A percentile compares a stretch with the other conserved stretches of the same genome.
phyloP scores from a whole-genome alignment of 2,113 vertebrate species.

The Amazona guildingii region DNA sequence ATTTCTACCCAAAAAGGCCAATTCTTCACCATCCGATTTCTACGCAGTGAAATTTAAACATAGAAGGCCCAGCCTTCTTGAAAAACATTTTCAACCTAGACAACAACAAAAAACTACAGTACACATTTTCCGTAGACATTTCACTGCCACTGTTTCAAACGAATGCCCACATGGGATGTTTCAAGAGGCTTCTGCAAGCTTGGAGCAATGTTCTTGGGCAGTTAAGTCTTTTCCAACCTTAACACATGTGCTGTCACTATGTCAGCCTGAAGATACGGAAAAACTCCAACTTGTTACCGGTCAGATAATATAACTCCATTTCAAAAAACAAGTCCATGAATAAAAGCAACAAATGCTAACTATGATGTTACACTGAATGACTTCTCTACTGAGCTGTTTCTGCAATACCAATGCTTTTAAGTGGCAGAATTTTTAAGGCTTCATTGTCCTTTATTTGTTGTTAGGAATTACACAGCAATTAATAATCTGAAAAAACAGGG shows the following conservation, averaged over 20 bases:
- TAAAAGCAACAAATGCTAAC: neutral
- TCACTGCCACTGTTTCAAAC: neutral
- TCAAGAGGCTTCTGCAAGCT: neutral
- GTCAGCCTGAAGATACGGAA: neutral
- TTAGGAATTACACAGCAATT: neutral
- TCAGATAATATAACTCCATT: neutral
- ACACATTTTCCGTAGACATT: neutral
- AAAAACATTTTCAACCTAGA: neutral
- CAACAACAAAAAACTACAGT: neutral
- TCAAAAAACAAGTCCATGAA: neutral
- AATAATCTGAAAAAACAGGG: neutral
- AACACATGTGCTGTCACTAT: neutral
- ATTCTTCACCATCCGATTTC: neutral
- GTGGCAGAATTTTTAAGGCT: neutral
- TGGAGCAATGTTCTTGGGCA: neutral
- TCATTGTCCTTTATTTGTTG: neutral
- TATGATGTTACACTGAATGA: neutral
- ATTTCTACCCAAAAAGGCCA: neutral
- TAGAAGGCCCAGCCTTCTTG: neutral
- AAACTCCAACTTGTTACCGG: neutral
- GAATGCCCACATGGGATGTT: neutral
- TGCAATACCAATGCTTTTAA: neutral
- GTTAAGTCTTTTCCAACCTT: neutral
- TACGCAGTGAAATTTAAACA: neutral
- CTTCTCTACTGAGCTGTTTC: neutral